These are phyloP conservation scores for Eupithecia pulchellata DNA, from an alignment of 2,888 invertebrate genomes.

Conservation along the genomic window DNA sequence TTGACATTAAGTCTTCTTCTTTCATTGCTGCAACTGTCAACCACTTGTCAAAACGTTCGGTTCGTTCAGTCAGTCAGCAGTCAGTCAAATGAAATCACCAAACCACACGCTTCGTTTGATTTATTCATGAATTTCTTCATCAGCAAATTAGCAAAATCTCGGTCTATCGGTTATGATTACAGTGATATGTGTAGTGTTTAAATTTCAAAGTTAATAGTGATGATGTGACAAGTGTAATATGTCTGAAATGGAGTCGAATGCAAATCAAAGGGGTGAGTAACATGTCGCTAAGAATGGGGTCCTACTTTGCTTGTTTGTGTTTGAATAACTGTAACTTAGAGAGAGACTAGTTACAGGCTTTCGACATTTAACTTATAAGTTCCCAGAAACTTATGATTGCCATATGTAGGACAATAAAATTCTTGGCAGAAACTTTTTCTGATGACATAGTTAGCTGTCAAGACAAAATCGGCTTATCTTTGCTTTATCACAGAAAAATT, in stretches of 20 bases:
- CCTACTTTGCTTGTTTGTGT: conserved; percentile 70
- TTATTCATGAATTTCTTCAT: conserved; percentile 46
- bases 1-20: no score
- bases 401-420: conserved; percentile 12
- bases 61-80: no score
- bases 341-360: conserved; percentile 52
- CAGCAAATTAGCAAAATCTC: conserved; percentile 37
- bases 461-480: conserved; percentile 37
- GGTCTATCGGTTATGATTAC: conserved; percentile 41
- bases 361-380: conserved; percentile 59
- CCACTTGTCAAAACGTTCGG: no score
- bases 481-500: conserved; percentile 29
- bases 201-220: conserved; percentile 59
- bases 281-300: conserved; percentile 52
- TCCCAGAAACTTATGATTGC: conserved; percentile 43
- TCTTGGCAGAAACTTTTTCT: conserved; percentile 14
- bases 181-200: conserved; percentile 46
- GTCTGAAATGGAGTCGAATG: conserved; percentile 79
- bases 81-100: conserved; percentile 46
- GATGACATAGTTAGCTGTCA: conserved; percentile 31
- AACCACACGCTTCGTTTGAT: conserved; percentile 55
- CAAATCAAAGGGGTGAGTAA: conserved; percentile 79
- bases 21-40: no score
- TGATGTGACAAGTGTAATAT: conserved; percentile 73
- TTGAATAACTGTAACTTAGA: conserved; percentile 77